Conservation (phyloP, 2,113 vertebrate species). For the Lontra canadensis region DNA sequence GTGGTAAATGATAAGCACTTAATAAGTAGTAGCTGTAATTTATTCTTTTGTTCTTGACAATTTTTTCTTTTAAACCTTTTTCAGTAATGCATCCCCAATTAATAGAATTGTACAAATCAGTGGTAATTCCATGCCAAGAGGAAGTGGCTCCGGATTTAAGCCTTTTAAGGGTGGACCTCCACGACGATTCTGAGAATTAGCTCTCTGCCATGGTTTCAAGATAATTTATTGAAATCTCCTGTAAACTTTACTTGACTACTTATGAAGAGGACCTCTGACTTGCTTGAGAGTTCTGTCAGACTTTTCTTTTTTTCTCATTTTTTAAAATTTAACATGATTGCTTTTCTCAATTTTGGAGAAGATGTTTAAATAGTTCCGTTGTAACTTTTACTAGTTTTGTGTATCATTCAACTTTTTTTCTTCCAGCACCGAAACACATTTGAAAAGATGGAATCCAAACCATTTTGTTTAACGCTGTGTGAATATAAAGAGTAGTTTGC, state of each 20-base stretch:
- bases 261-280: slow-evolving; percentile 80
- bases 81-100: slow-evolving; percentile 93
- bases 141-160: slow-evolving; percentile 95
- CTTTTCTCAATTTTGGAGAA: slow-evolving; percentile 86
- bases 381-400: slow-evolving; percentile 87
- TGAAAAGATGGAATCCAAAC: slow-evolving; percentile 77
- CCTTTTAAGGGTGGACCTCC: slow-evolving; percentile 94
- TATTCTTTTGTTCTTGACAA: slow-evolving; percentile 4
- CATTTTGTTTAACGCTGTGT: slow-evolving; percentile 77
- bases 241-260: slow-evolving; percentile 83
- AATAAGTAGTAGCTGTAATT: not conserved
- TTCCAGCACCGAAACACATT: slow-evolving; percentile 79
- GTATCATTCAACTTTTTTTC: slow-evolving; percentile 84
- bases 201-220: slow-evolving; percentile 80
- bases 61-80: slow-evolving; percentile 77
- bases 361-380: slow-evolving; percentile 89
- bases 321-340: slow-evolving; percentile 87
- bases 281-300: slow-evolving; percentile 78
- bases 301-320: slow-evolving; percentile 83
- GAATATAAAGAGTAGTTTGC: slow-evolving; percentile 76
- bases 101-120: slow-evolving; percentile 98
- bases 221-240: slow-evolving; percentile 89
- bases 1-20: not conserved
- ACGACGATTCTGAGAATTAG: slow-evolving; percentile 89
- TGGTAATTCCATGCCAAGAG: slow-evolving; percentile 91